Conservation (phyloP, 1,140 invertebrate genomes). For the Globodera ellingtonae region DNA sequence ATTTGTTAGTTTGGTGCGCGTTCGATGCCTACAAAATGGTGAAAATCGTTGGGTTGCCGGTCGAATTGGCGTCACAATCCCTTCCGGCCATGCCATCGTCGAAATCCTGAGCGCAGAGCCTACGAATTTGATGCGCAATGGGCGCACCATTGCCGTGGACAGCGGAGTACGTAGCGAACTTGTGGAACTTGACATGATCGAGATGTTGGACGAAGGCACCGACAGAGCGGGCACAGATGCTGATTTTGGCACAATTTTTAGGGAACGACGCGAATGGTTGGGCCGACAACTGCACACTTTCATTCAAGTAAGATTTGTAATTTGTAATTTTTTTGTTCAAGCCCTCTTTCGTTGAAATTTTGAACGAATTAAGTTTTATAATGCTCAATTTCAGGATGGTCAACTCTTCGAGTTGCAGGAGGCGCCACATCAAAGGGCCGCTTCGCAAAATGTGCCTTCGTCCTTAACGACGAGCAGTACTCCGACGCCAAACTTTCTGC, state of each 20-base stretch:
- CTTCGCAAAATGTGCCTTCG: neutral
- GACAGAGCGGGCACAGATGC: neutral
- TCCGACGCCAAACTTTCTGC: neutral
- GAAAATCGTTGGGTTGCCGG: neutral
- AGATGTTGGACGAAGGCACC: neutral
- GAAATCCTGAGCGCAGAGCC: neutral
- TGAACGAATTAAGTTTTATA: neutral
- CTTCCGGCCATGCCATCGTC: neutral
- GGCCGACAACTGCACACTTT: neutral
- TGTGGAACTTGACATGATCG: neutral
- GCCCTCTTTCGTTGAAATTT: no score
- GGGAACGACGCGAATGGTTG: neutral
- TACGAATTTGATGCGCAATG: neutral
- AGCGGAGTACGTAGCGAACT: neutral
- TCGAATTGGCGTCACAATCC: conserved; percentile 7
- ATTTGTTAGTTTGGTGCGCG: neutral
- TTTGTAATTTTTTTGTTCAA: neutral
- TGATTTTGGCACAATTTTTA: neutral
- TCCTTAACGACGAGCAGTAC: neutral
- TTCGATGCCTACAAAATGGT: neutral
- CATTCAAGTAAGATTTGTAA: neutral
- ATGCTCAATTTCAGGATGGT: neutral
- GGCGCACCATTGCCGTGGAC: neutral
- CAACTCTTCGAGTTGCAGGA: conserved; percentile 7
- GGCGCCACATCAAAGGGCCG: no score